Percentiles rank a stretch among this genome's conserved stretches.
Conservation (phyloP, 2,888 invertebrate species). For the Polietes domitor region DNA sequence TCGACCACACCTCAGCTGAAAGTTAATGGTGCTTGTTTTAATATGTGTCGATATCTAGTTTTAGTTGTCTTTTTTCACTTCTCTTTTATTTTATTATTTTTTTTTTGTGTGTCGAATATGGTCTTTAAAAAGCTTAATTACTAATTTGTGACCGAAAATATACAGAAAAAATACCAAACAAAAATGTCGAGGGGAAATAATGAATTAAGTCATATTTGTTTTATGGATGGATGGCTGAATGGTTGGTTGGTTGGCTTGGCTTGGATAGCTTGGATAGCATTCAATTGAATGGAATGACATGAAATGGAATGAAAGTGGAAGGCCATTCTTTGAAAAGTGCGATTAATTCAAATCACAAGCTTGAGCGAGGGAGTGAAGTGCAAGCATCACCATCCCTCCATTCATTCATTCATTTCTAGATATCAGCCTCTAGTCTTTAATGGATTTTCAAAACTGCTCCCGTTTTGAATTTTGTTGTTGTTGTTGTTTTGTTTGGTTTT, state of each 20-base stretch:
- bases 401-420: too few relatives aligned
- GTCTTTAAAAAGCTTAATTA: conserved; percentile 11
- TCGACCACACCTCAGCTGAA: too few relatives aligned
- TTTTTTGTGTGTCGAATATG: not conserved
- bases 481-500: too few relatives aligned
- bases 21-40: too few relatives aligned
- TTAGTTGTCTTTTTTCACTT: not conserved
- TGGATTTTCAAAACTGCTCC: not conserved
- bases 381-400: not conserved
- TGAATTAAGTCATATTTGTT: conserved; percentile 23
- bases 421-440: not conserved
- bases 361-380: not conserved
- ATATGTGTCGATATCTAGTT: not conserved
- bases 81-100: conserved; percentile 3
- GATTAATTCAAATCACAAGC: not conserved
- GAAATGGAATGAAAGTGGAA: conserved; percentile 1
- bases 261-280: not conserved
- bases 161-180: not conserved
- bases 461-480: not conserved
- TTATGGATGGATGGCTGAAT: not conserved
- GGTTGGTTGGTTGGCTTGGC: too few relatives aligned
- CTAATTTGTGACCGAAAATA: not conserved
- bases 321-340: not conserved
- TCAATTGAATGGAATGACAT: not conserved
- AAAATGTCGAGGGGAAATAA: conserved; percentile 2